Conservation (phyloP, 2,797 vertebrate species). For the Epinephelus malabaricus region DNA sequence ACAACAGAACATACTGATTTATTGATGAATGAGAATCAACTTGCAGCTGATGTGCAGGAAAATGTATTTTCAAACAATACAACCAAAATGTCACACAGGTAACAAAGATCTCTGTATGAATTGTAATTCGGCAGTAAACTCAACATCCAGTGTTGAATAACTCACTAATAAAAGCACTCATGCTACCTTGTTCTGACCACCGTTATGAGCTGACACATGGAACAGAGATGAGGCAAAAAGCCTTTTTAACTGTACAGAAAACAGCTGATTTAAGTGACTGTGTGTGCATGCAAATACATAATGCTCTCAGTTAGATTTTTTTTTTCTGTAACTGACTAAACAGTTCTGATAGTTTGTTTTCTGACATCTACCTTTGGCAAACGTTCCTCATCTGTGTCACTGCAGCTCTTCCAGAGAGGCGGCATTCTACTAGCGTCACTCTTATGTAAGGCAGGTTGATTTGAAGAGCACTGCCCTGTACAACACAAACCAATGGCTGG, state of each 20-base stretch:
- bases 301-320: constrained; percentile 15
- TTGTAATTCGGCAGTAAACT: constrained; percentile 64
- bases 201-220: constrained; percentile 39
- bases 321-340: constrained; percentile 32
- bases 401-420: constrained; percentile 64
- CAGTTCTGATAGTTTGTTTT: constrained; percentile 44
- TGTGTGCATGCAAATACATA: constrained; percentile 49
- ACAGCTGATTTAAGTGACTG: constrained; percentile 46
- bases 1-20: constrained; percentile 40
- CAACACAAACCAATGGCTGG: constrained; percentile 16
- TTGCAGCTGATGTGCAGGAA: constrained; percentile 50
- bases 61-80: constrained; percentile 49
- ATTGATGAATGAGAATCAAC: constrained; percentile 37
- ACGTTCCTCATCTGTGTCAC: constrained; percentile 50
- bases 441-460: constrained; percentile 55
- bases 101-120: constrained; percentile 35
- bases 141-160: constrained; percentile 85
- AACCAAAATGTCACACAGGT: constrained; percentile 30
- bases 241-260: constrained; percentile 58
- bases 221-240: constrained; percentile 41
- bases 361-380: constrained; percentile 82
- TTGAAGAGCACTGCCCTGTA: constrained; percentile 54
- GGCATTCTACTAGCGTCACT: constrained; percentile 28
- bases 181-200: constrained; percentile 49
- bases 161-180: constrained; percentile 47